These are phyloP conservation scores for Homalodisca vitripennis DNA, from an alignment of 1,140 invertebrate species.

Conservation along the genomic window DNA sequence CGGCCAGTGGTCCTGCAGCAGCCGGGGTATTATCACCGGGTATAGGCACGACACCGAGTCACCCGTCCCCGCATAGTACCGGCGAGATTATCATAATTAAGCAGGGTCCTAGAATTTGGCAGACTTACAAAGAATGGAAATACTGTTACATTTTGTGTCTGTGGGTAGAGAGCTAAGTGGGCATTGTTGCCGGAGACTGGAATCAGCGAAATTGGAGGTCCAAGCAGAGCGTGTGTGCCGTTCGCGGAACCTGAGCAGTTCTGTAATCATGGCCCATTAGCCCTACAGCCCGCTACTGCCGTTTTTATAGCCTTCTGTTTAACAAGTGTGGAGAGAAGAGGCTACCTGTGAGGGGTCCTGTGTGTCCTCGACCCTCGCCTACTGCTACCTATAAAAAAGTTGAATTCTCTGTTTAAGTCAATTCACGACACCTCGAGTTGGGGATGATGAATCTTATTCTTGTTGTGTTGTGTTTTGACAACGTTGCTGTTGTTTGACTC, in stretches of 20 bases:
- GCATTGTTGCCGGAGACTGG: neutral
- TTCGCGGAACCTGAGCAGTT: neutral
- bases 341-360: neutral
- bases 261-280: conserved; percentile 19
- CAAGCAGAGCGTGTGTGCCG: neutral
- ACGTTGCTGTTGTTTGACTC: too few relatives aligned
- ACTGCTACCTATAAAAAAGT: neutral
- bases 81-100: too few relatives aligned
- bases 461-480: too few relatives aligned
- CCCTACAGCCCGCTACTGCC: neutral
- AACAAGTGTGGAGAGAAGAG: conserved; percentile 17
- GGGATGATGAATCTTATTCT: too few relatives aligned
- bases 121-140: neutral
- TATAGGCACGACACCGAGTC: too few relatives aligned
- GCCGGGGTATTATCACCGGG: too few relatives aligned
- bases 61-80: too few relatives aligned
- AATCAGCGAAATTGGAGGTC: neutral
- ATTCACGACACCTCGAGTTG: too few relatives aligned
- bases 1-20: too few relatives aligned
- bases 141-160: neutral
- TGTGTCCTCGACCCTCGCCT: too few relatives aligned
- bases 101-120: too few relatives aligned
- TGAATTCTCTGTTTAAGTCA: too few relatives aligned
- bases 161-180: neutral
- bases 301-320: conserved; percentile 22